Base-by-base conservation (phyloP, 1,140 invertebrate genomes). In the Macrotrachela quadricornifera region DNA sequence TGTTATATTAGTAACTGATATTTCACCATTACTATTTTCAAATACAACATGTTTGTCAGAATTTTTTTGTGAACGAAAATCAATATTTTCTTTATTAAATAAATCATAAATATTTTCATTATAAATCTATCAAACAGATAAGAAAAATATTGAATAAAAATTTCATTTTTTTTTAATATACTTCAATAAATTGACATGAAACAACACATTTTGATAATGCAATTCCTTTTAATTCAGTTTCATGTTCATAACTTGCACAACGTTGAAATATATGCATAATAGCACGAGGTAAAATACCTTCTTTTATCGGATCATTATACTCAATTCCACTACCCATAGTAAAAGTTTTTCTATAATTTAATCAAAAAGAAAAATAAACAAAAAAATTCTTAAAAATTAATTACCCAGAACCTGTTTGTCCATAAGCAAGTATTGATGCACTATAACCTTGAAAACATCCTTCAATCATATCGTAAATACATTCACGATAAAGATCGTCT, bases 361-460 rank as follows among this genome's bases (percentile, higher is more conserved):
- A 50, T 44, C 13, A 50, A 16, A 10, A 36, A 39, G 38, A 61
- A 56, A 16, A 11, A 42, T 14, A 6, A 55, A 2, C n/a, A 6
- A 80, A 77, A 0, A 83, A 86, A 67, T 86, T 86, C 0, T 83
- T 83, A 51, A 81, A 84, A 30, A 8, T 30, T 10, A 83, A 61
- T 68, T 30, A 30, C 21, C 21, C 21, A 4, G 21, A 30, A 30
- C 21, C 85, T 4, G 86, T 92, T 68, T 91, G 86, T 1, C 87
- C 86, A 71, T 92, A 92, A 0, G 87, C 86, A 61, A 71, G 70
- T 0, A 71, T 65, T 13, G 87, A 92, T 0, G 86, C 79, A 75
- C 92, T 92, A 62, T 84, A 87, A 0, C 82, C 85, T 71, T 85
- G 76, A 68, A 88, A 85, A 43, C 86, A 69, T 62, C 80, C 80